Evolutionary conservation across 2,888 invertebrate species (phyloP).

Genomic region (Tetragonisca angustula): DNA sequence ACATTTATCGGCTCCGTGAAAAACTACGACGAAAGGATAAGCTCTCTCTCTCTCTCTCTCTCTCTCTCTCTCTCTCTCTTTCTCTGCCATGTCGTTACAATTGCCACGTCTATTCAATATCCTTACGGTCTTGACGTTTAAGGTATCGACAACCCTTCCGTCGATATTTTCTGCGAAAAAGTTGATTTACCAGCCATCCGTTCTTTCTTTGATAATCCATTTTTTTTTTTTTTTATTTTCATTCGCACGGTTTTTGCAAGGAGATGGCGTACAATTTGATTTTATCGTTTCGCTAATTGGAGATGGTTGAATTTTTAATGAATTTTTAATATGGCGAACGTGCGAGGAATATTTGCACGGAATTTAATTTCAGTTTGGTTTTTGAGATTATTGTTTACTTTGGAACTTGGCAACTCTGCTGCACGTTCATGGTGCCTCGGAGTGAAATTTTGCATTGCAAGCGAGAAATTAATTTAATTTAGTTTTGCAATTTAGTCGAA

Average conservation of each 20-base stretch:
- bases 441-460: not conserved
- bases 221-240: not conserved
- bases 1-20: slow-evolving; percentile 32
- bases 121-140: not conserved
- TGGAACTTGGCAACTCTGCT: not conserved
- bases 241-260: not conserved
- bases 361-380: not conserved
- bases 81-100: not conserved
- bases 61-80: too few relatives aligned
- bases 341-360: not conserved
- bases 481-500: too few relatives aligned
- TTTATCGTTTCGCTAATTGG: not conserved
- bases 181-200: not conserved
- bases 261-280: not conserved
- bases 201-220: not conserved
- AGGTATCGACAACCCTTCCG: slow-evolving; percentile 31
- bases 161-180: not conserved
- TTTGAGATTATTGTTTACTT: not conserved
- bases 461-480: not conserved
- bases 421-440: not conserved
- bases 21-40: slow-evolving; percentile 18
- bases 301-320: not conserved
- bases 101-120: slow-evolving; percentile 14
- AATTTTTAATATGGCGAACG: not conserved
- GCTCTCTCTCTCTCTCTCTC: not conserved